Evolutionary conservation across 2,797 vertebrate species (phyloP), one percentile per base, ranked within the genome.

Genomic region (Acropternis orthonyx): DNA sequence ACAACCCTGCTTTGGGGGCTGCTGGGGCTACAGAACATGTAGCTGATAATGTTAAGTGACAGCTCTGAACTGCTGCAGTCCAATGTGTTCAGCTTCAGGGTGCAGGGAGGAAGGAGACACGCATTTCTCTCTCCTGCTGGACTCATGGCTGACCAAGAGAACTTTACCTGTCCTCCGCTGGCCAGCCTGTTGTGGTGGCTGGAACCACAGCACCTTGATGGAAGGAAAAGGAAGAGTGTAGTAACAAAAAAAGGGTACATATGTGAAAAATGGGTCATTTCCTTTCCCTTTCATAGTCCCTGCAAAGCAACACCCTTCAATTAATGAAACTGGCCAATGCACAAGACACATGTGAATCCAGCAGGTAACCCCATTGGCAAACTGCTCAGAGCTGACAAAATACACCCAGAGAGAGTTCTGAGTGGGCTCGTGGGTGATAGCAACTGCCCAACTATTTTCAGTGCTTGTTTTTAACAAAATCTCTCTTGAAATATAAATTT

Each of bases 41-140:
- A 36, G 93, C 93, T 67, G 95, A 85, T 98, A 98, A 98, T 96
- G 63, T 12, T 79, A 81, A 94, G 88, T 92, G 98, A 97, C 97
- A 98, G 97, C 44, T 93, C 88, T 27, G 92, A 94, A 91, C 92
- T 9, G 13, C 63, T 89, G 93, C 79, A 52, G 78, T 65, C 85
- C 67, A 72, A 48, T 26, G 78, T 36, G 73, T 78, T 90, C 94
- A 89, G 93, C 94, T 94, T 49, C 59, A 27, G 85, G 66, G 96
- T 97, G 92, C 55, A 68, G 96, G 92, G 90, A 91, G 74, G 84
- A 85, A 92, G 79, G 55, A 65, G 92, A n/a, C 1, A 2, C 13
- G 5, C 39, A 12, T 48, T 69, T 74, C 85, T 49, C 12, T 14
- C 55, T 77, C 51, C 16, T 28, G 80, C 15, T 6, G 71, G 56